A percentile compares a stretch with the other conserved stretches of the same genome.
Evolutionary conservation across 2,113 vertebrate species (phyloP).

Genomic region (Rhea pennata): DNA sequence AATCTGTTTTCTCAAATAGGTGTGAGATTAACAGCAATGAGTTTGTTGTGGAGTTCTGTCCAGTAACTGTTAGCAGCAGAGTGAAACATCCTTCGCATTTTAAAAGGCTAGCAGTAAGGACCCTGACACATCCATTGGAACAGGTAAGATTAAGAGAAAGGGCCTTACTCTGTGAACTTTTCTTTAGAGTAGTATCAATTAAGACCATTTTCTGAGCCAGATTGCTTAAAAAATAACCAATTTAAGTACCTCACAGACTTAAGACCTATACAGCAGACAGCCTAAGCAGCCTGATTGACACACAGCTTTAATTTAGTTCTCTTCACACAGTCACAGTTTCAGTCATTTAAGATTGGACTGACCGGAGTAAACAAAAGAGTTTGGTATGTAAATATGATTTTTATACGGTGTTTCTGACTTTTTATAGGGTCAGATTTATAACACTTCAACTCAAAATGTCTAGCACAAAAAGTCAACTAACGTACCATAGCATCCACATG

Average conservation of each 20-base stretch:
- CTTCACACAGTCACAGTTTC: not conserved
- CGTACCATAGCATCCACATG: not conserved
- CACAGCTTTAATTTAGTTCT: not conserved
- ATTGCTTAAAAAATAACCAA: not conserved
- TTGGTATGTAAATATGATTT: not conserved
- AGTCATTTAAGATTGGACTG: not conserved
- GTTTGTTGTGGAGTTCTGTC: conserved; percentile 8
- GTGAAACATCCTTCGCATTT: conserved; percentile 33
- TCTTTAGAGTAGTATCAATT: not conserved
- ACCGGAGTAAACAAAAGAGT: not conserved
- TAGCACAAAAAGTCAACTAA: not conserved
- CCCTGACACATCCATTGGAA: not conserved
- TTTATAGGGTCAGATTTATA: not conserved
- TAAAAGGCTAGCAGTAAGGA: conserved; percentile 49
- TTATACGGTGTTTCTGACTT: not conserved
- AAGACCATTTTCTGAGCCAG: not conserved
- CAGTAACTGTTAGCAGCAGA: not conserved
- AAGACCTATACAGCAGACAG: not conserved
- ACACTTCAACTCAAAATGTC: not conserved
- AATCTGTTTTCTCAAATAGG: conserved; percentile 23
- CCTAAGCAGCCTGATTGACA: not conserved
- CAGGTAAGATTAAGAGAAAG: not conserved
- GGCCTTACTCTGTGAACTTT: not conserved
- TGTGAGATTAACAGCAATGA: conserved; percentile 8
- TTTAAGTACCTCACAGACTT: not conserved